Conservation (phyloP, 2,888 invertebrate species). For the Brenthis hecate region DNA sequence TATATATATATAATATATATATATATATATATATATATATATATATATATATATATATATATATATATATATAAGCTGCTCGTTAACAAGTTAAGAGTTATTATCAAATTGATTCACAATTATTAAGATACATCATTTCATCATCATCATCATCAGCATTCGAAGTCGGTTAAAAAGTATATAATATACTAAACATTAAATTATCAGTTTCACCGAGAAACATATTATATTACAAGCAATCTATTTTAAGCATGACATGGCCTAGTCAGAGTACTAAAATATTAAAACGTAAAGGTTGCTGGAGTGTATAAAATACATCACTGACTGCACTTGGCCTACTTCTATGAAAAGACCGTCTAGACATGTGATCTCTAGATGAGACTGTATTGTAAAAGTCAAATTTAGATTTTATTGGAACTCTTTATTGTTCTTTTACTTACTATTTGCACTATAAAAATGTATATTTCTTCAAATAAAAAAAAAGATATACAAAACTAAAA, state of each 20-base stretch:
- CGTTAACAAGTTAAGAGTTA: too few species aligned
- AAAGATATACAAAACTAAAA: too few species aligned
- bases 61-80: too few species aligned
- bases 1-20: too few species aligned
- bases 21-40: too few species aligned
- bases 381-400: not conserved
- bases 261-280: slow-evolving; percentile 34
- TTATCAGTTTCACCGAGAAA: not conserved
- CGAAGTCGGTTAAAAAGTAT: too few species aligned
- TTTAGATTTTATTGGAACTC: not conserved
- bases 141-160: too few species aligned
- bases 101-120: too few species aligned
- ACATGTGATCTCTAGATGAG: slow-evolving; percentile 28
- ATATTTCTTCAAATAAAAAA: too few species aligned
- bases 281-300: slow-evolving; percentile 35
- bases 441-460: too few species aligned
- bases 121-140: too few species aligned
- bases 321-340: slow-evolving; percentile 34
- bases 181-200: not conserved
- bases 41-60: too few species aligned
- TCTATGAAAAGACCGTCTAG: slow-evolving; percentile 34
- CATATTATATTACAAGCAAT: slow-evolving; percentile 2
- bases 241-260: slow-evolving; percentile 30
- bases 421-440: not conserved
- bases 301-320: slow-evolving; percentile 36